Evolutionary conservation across 2,888 invertebrate species (phyloP), one percentile per base, ranked within the genome.

Genomic region (Deroplatys truncata): DNA sequence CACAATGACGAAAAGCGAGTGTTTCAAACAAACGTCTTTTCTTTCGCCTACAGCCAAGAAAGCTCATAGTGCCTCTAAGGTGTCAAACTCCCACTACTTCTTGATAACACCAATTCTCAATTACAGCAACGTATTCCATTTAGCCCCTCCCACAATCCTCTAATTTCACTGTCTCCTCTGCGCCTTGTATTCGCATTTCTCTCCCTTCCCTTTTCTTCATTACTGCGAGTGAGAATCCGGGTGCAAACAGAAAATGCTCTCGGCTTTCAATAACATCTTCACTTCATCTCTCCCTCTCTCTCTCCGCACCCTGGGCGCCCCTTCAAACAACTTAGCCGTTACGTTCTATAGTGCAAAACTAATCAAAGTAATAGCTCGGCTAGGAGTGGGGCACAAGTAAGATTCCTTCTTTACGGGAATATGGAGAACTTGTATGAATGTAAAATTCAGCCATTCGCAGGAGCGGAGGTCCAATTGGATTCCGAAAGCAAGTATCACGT

Each of bases 71-170:
- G 43, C 43, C 43, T 43, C 43, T 43, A 43, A 43, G 43, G 56
- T 72, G 56, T 28, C 86, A 72, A 86, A 82, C 72, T 86, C 72
- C 82, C 28, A 86, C 72, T 29, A 16, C 29, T 31, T 29, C 72
- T 86, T 86, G 86, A 86, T 82, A 86, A 86, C 86, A 86, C 86
- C 86, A 86, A 86, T 86, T 86, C 28, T 82, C 86, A 86, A 86
- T 86, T 86, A 86, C 82, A 86, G 86, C 28, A 82, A 72, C 56
- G 56, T 72, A 72, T 72, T 82, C 56, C 29, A 86, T 28, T 86
- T 56, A 72, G 25, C 28, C 16, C 86, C 82, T 86, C 86, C 49
- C 28, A 85, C 85, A 85, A 85, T 86, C 86, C 28, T 56, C 82
- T 31, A 86, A 82, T 86, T 86, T 82, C 86, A 72, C 20, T 86